Percentiles rank a stretch among this genome's conserved stretches.
These are phyloP conservation scores for Graphium colonna DNA, from an alignment of 2,888 invertebrate genomes.

Conservation along the genomic window DNA sequence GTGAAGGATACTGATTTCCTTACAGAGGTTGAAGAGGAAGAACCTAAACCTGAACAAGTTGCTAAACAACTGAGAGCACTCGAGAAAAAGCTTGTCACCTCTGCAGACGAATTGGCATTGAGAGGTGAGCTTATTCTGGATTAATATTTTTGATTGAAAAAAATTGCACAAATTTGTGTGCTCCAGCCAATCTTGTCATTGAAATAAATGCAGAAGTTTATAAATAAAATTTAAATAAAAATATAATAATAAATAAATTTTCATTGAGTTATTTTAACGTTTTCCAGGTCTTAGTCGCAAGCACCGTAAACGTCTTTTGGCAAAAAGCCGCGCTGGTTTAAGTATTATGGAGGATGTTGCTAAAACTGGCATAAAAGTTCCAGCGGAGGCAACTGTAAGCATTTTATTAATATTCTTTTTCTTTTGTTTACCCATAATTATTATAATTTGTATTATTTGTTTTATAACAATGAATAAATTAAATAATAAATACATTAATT, in stretches of 20 bases:
- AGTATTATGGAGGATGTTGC: constrained; percentile 55
- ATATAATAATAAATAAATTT: background rate
- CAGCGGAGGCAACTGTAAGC: constrained; percentile 30
- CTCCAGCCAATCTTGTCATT: no score
- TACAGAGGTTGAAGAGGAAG: constrained; percentile 39
- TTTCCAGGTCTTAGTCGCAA: constrained; percentile 57
- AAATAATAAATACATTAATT: constrained; percentile 7
- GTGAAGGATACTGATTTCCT: constrained; percentile 42
- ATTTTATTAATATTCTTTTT: background rate
- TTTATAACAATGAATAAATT: constrained; percentile 10
- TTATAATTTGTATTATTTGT: no score
- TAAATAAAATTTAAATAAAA: background rate
- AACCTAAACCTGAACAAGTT: constrained; percentile 51
- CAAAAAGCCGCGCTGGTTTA: constrained; percentile 50
- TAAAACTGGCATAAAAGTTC: constrained; percentile 12
- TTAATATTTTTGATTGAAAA: no score
- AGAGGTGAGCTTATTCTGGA: constrained; percentile 42
- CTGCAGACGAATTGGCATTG: constrained; percentile 65
- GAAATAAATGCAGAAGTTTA: no score
- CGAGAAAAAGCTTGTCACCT: constrained; percentile 66
- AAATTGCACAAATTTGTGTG: background rate
- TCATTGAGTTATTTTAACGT: background rate
- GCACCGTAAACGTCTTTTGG: constrained; percentile 58
- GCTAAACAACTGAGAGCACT: constrained; percentile 65
- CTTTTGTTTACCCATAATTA: no score